Evolutionary conservation across 1,140 invertebrate genomes (phyloP).

Genomic region (Dufourea novaeangliae): DNA sequence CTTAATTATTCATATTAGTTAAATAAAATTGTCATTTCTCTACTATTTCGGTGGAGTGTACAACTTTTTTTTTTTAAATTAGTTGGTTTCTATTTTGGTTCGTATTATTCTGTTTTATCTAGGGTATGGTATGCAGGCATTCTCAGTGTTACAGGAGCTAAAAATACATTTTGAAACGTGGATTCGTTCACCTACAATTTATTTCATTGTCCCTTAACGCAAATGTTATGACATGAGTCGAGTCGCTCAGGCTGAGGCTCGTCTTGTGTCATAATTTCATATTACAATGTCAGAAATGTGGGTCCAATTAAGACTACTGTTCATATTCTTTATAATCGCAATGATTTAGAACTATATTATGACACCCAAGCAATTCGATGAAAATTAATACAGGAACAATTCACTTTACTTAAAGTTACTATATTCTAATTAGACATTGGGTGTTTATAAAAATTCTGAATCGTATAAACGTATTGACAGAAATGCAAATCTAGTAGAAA

Average conservation of each 20-base stretch:
- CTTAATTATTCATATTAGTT: neutral
- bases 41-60: neutral
- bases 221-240: slow-evolving; percentile 35
- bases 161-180: slow-evolving; percentile 37
- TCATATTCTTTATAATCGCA: too few relatives aligned
- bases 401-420: too few relatives aligned
- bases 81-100: slow-evolving; percentile 20
- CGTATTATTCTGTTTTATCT: slow-evolving; percentile 31
- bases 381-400: too few relatives aligned
- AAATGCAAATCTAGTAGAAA: too few relatives aligned
- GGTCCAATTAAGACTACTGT: too few relatives aligned
- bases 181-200: slow-evolving; percentile 15
- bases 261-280: neutral
- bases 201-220: slow-evolving; percentile 22
- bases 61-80: neutral
- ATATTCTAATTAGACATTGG: too few relatives aligned
- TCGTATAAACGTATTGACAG: too few relatives aligned
- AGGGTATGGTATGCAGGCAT: slow-evolving; percentile 15
- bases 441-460: too few relatives aligned
- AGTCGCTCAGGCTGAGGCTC: neutral
- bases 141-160: slow-evolving; percentile 9
- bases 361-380: too few relatives aligned
- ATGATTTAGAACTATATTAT: too few relatives aligned
- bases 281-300: neutral
- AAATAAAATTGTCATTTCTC: neutral